Base-by-base conservation (phyloP, 2,888 invertebrate species). In the Coelinius sp. region DNA sequence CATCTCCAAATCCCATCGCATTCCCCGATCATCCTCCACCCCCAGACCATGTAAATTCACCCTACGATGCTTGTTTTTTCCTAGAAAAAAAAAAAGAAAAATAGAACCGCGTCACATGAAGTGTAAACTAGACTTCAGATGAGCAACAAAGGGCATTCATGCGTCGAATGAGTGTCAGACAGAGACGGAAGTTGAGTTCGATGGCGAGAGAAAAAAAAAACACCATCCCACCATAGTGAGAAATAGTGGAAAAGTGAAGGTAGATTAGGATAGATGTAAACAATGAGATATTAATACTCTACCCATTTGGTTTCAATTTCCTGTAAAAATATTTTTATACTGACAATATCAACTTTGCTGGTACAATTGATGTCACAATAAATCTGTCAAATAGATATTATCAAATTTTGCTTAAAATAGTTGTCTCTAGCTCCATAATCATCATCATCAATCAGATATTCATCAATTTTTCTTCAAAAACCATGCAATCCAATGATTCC, bases 281-380 rank as follows among this genome's bases (percentile, higher is more conserved):
- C 82, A 84, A 85, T 86, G 85, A 84, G 85, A 85, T 85, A 85
- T 86, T 86, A 85, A 85, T 84, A 84, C 82, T 81, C 81, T 73
- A 17, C 1, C 79, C 79, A 84, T 84, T 85, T 83, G 83, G 82
- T 85, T 85, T 86, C 83, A 82, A 86, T 85, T 84, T 85, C 83
- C 84, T 81, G 85, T 81, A 83, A 84, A 85, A 86, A 83, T 82
- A 83, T 79, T 82, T 82, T 85, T 82, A 82, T 2, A 38, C 25
- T 80, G 83, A 84, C 85, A 84, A 81, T 83, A 85, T 85, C 83
- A 84, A 83, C 79, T 76, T 76, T 78, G 78, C 79, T 79, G 79
- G 79, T 6, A 64, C 68, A 66, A 79, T 78, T 75, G 76, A 76
- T 77, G 77, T 83, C 81, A 76, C 80, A 80, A 84, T 82, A 84